Conservation (phyloP, 2,888 invertebrate species). For the Volucella inanis region DNA sequence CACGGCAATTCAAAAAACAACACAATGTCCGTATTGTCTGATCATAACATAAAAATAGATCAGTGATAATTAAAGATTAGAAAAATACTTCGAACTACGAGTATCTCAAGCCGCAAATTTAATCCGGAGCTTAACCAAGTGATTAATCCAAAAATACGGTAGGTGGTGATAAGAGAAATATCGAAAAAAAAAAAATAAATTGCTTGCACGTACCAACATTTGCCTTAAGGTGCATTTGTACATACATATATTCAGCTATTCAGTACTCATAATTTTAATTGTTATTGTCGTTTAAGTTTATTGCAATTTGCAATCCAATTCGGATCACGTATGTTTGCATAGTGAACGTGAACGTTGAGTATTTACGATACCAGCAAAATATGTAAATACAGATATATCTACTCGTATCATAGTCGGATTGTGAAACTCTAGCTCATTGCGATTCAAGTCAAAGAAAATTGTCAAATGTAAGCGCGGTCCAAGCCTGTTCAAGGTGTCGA, state of each 20-base stretch:
- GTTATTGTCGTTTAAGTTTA: constrained; percentile 25
- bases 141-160: not conserved
- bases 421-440: constrained; percentile 57
- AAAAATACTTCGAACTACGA: not conserved
- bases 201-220: not conserved
- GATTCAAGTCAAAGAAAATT: constrained; percentile 68
- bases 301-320: constrained; percentile 38
- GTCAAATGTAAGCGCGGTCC: constrained; percentile 54
- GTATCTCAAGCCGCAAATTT: constrained; percentile 5
- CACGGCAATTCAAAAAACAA: constrained; percentile 4
- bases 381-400: too few species aligned
- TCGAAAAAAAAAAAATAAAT: not conserved
- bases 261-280: constrained; percentile 16
- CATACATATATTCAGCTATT: too few species aligned
- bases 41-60: not conserved
- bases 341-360: not conserved
- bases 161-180: not conserved
- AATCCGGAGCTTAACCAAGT: not conserved
- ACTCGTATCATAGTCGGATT: constrained; percentile 22
- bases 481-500: constrained; percentile 52
- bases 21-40: not conserved
- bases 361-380: constrained; percentile 4
- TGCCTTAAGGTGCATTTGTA: too few species aligned
- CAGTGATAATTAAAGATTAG: constrained; percentile 3
- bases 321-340: constrained; percentile 51